Evolutionary conservation across 1,140 invertebrate species (phyloP), one percentile per base, ranked within the genome.

Genomic region (Aporrectodea caliginosa): DNA sequence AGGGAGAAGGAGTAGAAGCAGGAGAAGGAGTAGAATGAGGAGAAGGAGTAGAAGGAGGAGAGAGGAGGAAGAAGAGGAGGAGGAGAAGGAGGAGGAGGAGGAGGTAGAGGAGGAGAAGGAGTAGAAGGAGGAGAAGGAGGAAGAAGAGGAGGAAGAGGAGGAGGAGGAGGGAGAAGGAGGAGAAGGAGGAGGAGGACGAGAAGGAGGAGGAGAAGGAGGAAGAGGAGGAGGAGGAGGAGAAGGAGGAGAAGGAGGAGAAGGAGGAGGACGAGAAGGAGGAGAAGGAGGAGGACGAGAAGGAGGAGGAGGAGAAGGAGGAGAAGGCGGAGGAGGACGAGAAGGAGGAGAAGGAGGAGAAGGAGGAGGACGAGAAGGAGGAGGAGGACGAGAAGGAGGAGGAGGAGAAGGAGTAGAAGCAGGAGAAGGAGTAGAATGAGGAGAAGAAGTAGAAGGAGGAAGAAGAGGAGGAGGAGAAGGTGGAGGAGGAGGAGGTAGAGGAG

Each of bases 311-410:
- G n/a, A n/a, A 69, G 58, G n/a, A n/a, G n/a, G 58, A 33, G n/a
- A n/a, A n/a, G n/a, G n/a, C n/a, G n/a, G n/a, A n/a, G n/a, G n/a
- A n/a, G n/a, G n/a, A n/a, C n/a, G 30, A 58, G 22, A 74, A 34
- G 30, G 34, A 73, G 34, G 33, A 30, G 58, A 35, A 75, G 34
- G 34, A 69, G 70, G 34, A 34, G 30, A 74, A 69, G 34, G 34
- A 73, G 34, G 77, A 68, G 71, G 33, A 79, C 2, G 69, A 27
- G 31, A 1, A 79, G 73, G 33, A 71, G 58, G 22, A 43, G 31
- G 68, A 30, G 16, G 35, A 31, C 29, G 69, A 33, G n/a, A n/a
- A n/a, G n/a, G n/a, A n/a, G n/a, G n/a, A n/a, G n/a, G n/a, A n/a
- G n/a, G n/a, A n/a, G n/a, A n/a, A n/a, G n/a, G n/a, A n/a, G n/a